Conservation (phyloP, 2,888 invertebrate genomes). For the Phengaris arion region DNA sequence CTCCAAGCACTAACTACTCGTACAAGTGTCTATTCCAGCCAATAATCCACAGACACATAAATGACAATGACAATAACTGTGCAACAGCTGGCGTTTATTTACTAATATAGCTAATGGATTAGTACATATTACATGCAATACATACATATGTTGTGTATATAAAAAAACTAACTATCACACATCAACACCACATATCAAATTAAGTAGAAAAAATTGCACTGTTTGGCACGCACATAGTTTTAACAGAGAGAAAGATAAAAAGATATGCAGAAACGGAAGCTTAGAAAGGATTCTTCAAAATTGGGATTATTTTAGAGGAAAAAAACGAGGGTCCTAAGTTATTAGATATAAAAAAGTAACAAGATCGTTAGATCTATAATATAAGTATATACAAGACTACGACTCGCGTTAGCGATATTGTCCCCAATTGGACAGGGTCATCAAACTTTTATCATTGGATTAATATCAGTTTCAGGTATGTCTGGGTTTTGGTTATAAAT, state of each 20-base stretch:
- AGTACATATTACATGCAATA: background rate
- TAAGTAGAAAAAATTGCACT: no score
- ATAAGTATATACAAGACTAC: no score
- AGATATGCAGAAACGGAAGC: no score
- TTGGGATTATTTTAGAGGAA: no score
- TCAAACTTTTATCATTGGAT: slow-evolving; percentile 6
- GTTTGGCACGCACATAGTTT: no score
- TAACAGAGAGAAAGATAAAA: no score
- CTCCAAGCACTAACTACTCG: background rate
- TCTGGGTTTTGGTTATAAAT: background rate
- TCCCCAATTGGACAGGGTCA: slow-evolving; percentile 8
- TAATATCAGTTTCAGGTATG: slow-evolving; percentile 3
- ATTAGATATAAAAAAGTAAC: no score
- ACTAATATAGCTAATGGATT: background rate
- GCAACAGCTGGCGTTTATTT: background rate
- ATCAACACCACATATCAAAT: background rate
- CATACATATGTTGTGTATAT: background rate
- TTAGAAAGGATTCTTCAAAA: no score
- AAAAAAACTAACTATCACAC: background rate
- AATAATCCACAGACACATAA: background rate
- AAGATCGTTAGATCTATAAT: no score
- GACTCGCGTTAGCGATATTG: no score
- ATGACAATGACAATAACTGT: background rate
- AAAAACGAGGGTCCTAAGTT: no score
- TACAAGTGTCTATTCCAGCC: background rate